phyloP scores from a whole-genome alignment of 2,113 vertebrate genomes.

The Ceyx cyanopectus region DNA sequence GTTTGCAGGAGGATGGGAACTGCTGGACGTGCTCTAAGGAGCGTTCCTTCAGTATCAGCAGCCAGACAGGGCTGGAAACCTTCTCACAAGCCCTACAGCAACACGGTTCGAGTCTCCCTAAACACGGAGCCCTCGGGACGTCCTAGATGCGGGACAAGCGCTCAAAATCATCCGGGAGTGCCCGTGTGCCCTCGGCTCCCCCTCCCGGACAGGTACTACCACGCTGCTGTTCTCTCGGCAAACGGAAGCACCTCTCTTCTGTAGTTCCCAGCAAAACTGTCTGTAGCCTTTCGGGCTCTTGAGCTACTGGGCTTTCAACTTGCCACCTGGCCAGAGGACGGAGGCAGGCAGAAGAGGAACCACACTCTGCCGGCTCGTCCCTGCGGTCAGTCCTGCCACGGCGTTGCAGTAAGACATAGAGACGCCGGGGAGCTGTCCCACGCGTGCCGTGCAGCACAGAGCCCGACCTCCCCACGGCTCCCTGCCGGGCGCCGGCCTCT shows the following conservation, averaged over 20 bases:
- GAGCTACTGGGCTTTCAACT: background rate
- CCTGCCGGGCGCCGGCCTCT: background rate
- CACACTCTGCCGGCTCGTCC: background rate
- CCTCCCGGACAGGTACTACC: background rate
- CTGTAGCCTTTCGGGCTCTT: background rate
- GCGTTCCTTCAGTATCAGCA: background rate
- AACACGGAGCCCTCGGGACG: background rate
- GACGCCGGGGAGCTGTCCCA: background rate
- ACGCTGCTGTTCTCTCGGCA: background rate
- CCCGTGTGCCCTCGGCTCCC: background rate
- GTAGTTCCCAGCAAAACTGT: background rate
- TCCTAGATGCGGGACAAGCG: background rate
- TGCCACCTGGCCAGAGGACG: background rate
- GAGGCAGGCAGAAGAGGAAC: background rate
- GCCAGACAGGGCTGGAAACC: background rate
- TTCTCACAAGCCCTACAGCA: background rate
- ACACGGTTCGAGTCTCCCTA: background rate
- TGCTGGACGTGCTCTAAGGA: background rate
- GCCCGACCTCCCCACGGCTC: background rate
- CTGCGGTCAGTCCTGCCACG: background rate
- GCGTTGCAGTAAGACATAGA: background rate
- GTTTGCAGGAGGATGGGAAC: background rate
- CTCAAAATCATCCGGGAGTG: accelerated
- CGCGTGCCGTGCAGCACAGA: background rate
- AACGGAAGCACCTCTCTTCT: background rate